These are phyloP conservation scores for Polylopha cassiicola DNA, from an alignment of 2,888 invertebrate species.

Conservation along the genomic window DNA sequence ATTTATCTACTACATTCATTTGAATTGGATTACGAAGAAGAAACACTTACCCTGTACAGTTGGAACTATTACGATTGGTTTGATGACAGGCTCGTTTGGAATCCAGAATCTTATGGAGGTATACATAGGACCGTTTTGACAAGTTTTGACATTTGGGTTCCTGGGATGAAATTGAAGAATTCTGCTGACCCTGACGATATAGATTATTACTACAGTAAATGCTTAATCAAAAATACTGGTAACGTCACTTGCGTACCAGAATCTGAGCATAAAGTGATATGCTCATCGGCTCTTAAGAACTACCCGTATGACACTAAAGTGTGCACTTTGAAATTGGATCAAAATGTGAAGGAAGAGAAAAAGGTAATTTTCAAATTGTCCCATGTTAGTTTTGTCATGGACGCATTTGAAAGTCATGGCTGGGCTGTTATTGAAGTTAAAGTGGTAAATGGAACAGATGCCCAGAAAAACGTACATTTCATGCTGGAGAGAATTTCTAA, in stretches of 20 bases:
- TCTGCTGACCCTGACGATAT: constrained; percentile 6
- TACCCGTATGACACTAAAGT: constrained; percentile 13
- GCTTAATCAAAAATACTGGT: constrained; percentile 8
- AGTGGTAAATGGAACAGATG: background rate
- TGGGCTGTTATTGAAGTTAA: constrained; percentile 1
- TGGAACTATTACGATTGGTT: constrained; percentile 31
- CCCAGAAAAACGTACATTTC: constrained; percentile 7
- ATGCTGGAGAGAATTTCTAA: constrained; percentile 9
- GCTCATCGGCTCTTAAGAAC: constrained; percentile 2
- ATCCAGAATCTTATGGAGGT: constrained; percentile 34
- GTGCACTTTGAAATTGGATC: constrained; percentile 11
- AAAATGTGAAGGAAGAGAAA: too few species aligned
- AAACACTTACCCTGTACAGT: constrained; percentile 12
- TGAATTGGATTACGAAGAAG: background rate
- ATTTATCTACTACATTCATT: background rate
- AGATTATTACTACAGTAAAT: background rate
- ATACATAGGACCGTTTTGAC: constrained; percentile 21
- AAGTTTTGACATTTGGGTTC: constrained; percentile 31
- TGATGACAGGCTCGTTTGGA: constrained; percentile 40
- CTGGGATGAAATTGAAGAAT: constrained; percentile 32
- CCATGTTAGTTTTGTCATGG: too few species aligned
- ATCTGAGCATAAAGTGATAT: background rate
- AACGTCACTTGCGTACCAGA: background rate
- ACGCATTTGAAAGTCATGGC: too few species aligned
- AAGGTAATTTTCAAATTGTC: too few species aligned